Percentiles rank a stretch among this genome's conserved stretches.
Evolutionary conservation across 2,797 vertebrate species (phyloP).

Genomic region (Epinephelus awoara): DNA sequence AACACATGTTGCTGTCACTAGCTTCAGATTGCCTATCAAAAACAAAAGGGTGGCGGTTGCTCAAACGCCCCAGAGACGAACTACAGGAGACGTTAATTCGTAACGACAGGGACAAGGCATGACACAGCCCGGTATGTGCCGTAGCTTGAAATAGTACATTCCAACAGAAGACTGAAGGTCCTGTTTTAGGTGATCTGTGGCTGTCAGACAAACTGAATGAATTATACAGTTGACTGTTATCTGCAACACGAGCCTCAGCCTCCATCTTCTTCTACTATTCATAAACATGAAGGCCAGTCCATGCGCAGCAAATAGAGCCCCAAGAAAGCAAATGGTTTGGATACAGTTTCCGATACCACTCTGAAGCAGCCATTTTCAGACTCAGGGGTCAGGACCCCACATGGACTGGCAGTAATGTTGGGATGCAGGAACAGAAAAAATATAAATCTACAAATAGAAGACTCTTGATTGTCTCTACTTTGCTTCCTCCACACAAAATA

Average conservation of each 20-base stretch:
- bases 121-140: slow-evolving; percentile 14
- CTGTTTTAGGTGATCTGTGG: neutral
- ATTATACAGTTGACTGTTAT: slow-evolving; percentile 11
- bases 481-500: neutral
- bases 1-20: neutral
- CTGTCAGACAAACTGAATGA: neutral
- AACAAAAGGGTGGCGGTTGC: slow-evolving; percentile 16
- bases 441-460: too few species aligned
- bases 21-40: neutral
- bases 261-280: neutral
- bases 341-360: slow-evolving; percentile 35
- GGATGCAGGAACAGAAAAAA: neutral
- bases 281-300: neutral
- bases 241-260: neutral
- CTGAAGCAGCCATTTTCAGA: slow-evolving; percentile 29
- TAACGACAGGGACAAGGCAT: neutral
- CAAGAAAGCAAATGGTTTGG: slow-evolving; percentile 41
- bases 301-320: slow-evolving; percentile 22
- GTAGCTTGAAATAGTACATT: slow-evolving; percentile 31
- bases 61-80: slow-evolving; percentile 16
- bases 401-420: neutral
- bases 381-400: slow-evolving; percentile 11
- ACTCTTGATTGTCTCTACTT: neutral
- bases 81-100: neutral
- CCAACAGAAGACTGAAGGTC: neutral